Evolutionary conservation across 2,113 vertebrate species (phyloP).

Genomic region (Camelus dromedarius): DNA sequence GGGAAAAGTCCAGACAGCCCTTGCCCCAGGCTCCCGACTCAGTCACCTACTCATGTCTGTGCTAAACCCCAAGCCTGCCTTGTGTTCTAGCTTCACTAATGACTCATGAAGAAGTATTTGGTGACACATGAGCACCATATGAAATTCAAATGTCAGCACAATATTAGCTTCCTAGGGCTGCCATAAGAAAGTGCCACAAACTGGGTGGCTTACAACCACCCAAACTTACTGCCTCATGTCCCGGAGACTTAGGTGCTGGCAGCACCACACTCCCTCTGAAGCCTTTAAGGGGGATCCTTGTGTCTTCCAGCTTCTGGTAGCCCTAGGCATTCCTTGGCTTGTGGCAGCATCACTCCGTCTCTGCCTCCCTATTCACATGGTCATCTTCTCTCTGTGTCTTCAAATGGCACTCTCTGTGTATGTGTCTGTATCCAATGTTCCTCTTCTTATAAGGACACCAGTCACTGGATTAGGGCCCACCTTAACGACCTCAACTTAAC

Average conservation of each 20-base stretch:
- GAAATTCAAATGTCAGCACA: neutral
- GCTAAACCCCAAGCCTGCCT: neutral
- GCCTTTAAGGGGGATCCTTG: neutral
- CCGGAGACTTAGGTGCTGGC: neutral
- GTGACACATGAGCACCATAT: accelerated
- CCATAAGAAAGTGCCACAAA: neutral
- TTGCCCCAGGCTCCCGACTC: neutral
- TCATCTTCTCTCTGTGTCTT: neutral
- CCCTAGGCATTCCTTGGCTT: neutral
- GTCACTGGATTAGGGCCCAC: neutral
- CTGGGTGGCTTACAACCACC: neutral
- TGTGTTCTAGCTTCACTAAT: neutral
- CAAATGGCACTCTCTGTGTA: neutral
- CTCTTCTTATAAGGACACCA: neutral
- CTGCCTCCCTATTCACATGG: too few species aligned
- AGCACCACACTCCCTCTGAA: neutral
- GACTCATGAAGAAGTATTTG: neutral
- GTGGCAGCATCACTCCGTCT: neutral
- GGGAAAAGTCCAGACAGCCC: neutral
- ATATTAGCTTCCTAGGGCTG: neutral
- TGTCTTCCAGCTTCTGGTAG: neutral
- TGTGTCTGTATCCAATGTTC: neutral
- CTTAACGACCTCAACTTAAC: neutral
- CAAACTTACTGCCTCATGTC: neutral
- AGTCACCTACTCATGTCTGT: neutral